Evolutionary conservation across 2,113 vertebrate species (phyloP).

Genomic region (Cygnus atratus): DNA sequence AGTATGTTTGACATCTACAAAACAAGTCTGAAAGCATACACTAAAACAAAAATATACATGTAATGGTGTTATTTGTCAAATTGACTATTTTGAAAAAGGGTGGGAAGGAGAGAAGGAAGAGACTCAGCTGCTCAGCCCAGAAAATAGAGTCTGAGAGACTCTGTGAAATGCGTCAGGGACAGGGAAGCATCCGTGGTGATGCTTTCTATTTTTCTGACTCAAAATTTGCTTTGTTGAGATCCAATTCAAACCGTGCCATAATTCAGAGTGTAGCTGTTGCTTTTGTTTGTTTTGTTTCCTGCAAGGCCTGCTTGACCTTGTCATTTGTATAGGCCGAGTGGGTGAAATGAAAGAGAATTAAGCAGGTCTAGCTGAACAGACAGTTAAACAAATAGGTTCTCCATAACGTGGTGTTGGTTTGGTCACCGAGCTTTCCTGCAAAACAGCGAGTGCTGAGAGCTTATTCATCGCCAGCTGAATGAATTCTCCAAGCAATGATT

Average conservation of each 20-base stretch:
- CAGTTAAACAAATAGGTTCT: not conserved
- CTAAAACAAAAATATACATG: not conserved
- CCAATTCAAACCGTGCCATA: not conserved
- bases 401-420: fast-evolving
- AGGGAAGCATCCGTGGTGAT: not conserved
- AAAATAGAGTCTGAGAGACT: not conserved
- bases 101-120: not conserved
- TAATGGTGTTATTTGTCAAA: not conserved
- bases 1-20: not conserved
- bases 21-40: not conserved
- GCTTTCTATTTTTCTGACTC: not conserved
- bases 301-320: fast-evolving
- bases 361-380: not conserved
- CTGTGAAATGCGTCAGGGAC: not conserved
- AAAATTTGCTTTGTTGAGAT: not conserved
- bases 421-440: not conserved
- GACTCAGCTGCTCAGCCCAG: not conserved
- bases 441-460: not conserved
- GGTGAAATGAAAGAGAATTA: not conserved
- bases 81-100: not conserved
- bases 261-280: not conserved
- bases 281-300: not conserved
- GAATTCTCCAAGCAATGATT: not conserved
- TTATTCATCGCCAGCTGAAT: not conserved
- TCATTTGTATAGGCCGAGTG: not conserved